These are phyloP conservation scores for Halichoeres trimaculatus DNA, from an alignment of 2,113 vertebrate species.

Conservation along the genomic window DNA sequence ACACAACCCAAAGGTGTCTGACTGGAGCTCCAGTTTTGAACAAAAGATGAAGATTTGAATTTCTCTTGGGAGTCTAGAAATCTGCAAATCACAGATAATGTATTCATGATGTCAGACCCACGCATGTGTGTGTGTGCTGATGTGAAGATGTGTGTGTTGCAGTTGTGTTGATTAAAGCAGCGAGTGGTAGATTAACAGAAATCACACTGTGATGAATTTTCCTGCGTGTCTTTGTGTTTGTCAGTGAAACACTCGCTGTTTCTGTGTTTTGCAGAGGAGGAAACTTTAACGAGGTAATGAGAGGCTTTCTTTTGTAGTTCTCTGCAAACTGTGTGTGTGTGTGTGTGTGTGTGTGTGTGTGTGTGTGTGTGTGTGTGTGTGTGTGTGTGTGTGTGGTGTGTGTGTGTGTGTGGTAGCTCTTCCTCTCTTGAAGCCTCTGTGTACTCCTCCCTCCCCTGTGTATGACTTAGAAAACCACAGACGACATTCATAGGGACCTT, in stretches of 20 bases:
- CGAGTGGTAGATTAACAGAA: conserved; percentile 53
- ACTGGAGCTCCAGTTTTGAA: too few relatives aligned
- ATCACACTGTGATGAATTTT: conserved; percentile 20
- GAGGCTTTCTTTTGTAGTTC: not conserved
- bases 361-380: not conserved
- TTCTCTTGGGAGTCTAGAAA: not conserved
- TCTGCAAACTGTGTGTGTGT: not conserved
- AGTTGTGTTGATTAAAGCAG: conserved; percentile 52
- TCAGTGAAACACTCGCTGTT: not conserved
- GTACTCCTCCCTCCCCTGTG: conserved; percentile 6
- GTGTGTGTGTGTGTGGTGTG: not conserved
- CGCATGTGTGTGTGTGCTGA: not conserved
- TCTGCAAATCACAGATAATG: too few relatives aligned
- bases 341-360: conserved; percentile 9
- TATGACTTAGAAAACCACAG: conserved; percentile 5
- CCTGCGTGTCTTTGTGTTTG: not conserved
- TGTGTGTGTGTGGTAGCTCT: not conserved
- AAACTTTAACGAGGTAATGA: conserved; percentile 14
- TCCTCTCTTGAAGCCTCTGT: not conserved
- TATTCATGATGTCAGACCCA: not conserved
- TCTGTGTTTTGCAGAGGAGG: not conserved
- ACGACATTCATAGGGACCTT: not conserved
- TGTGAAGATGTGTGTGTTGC: not conserved
- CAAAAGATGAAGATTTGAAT: not conserved
- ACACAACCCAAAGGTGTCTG: too few relatives aligned